phyloP scores from a whole-genome alignment of 1,140 invertebrate genomes.

The Muscidifurax raptorellus region DNA sequence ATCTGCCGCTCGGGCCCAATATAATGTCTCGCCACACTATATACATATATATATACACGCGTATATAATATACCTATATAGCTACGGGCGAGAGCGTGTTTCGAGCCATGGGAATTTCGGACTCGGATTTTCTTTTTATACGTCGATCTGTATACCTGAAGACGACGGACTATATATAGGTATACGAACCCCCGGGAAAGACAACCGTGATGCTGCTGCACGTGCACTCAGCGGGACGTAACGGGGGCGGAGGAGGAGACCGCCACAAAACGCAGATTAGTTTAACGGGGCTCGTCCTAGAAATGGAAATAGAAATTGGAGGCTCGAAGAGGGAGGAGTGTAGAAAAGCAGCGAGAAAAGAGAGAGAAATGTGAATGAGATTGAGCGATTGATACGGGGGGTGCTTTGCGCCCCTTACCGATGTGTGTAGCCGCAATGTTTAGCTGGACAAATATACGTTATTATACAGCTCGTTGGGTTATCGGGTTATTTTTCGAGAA shows the following conservation, averaged over 20 bases:
- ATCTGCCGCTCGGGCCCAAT: conserved; percentile 36
- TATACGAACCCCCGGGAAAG: not conserved
- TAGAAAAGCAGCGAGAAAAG: too few species aligned
- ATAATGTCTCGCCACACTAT: not conserved
- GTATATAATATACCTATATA: not conserved
- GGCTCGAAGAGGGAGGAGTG: not conserved
- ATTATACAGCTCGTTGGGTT: too few species aligned
- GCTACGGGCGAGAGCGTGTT: not conserved
- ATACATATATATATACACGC: too few species aligned
- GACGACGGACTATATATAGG: not conserved
- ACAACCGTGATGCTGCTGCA: not conserved
- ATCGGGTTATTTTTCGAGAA: too few species aligned
- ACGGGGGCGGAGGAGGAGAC: too few species aligned
- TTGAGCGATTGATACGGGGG: too few species aligned
- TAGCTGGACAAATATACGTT: too few species aligned
- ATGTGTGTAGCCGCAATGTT: too few species aligned
- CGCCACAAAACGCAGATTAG: not conserved
- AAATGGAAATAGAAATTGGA: not conserved
- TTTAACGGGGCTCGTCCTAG: not conserved
- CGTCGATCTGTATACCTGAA: not conserved
- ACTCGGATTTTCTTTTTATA: conserved; percentile 19
- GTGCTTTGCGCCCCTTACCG: too few species aligned
- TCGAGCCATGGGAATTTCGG: conserved; percentile 32
- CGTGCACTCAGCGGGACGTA: not conserved
- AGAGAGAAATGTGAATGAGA: too few species aligned